These are phyloP conservation scores for Mimas tiliae DNA, from an alignment of 2,888 invertebrate genomes.

Conservation along the genomic window DNA sequence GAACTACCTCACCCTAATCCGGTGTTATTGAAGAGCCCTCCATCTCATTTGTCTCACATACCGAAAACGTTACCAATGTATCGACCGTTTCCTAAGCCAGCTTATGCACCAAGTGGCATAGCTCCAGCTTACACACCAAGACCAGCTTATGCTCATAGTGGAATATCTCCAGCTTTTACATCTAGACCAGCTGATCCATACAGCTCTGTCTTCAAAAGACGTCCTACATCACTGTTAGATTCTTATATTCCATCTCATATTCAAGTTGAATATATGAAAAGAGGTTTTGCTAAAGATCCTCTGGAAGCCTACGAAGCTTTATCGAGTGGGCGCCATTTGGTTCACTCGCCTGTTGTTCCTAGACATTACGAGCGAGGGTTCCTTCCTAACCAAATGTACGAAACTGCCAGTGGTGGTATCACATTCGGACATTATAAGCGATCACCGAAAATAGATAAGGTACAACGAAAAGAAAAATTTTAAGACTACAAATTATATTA, in stretches of 20 bases:
- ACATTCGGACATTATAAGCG: conserved; percentile 77
- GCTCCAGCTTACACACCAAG: conserved; percentile 53
- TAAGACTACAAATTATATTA: not conserved
- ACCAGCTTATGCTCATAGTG: conserved; percentile 63
- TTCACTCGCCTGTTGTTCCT: conserved; percentile 50
- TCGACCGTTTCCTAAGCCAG: conserved; percentile 66
- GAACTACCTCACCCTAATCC: conserved; percentile 72
- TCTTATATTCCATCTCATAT: conserved; percentile 86
- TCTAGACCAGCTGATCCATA: conserved; percentile 58
- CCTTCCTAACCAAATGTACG: conserved; percentile 79
- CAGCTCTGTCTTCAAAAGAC: conserved; percentile 57
- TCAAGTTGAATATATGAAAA: conserved; percentile 76
- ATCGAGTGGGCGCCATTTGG: conserved; percentile 62
- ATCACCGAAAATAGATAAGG: conserved; percentile 64
- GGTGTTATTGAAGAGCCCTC: conserved; percentile 61
- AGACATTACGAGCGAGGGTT: conserved; percentile 76
- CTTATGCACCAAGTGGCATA: conserved; percentile 57
- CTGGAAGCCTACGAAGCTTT: conserved; percentile 72
- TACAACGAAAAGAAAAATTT: conserved; percentile 8
- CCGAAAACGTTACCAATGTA: conserved; percentile 72
- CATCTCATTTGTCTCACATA: conserved; percentile 67
- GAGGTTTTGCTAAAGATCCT: conserved; percentile 74
- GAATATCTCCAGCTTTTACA: conserved; percentile 50
- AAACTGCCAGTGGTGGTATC: conserved; percentile 72
- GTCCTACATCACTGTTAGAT: conserved; percentile 82